These are phyloP conservation scores for Micoletzkya japonica DNA, from an alignment of 2,888 invertebrate genomes.

Conservation along the genomic window DNA sequence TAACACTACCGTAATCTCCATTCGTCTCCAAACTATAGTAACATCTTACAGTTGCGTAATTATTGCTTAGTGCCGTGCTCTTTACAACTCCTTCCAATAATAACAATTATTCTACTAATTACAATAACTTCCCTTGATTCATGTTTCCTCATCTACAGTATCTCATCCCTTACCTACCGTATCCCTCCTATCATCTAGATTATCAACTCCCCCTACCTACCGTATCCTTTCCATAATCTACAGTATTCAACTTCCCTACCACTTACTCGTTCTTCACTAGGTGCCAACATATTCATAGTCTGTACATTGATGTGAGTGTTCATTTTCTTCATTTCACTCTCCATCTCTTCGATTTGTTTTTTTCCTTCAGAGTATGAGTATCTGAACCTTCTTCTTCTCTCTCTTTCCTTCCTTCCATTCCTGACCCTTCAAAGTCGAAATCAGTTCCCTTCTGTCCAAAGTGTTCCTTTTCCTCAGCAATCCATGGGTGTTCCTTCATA, in stretches of 20 bases:
- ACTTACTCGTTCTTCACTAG: slow-evolving; percentile 38
- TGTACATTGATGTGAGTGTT: slow-evolving; percentile 72
- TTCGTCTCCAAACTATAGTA: too few relatives aligned
- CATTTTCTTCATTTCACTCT: slow-evolving; percentile 76
- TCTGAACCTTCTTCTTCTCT: slow-evolving; percentile 67
- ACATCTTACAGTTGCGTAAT: too few relatives aligned
- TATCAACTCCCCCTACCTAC: too few relatives aligned
- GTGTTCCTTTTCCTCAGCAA: slow-evolving; percentile 76
- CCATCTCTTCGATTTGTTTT: slow-evolving; percentile 66
- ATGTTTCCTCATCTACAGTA: too few relatives aligned
- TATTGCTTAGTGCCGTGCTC: neutral
- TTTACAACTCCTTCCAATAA: neutral
- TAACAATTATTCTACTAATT: too few relatives aligned
- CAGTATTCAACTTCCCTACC: neutral
- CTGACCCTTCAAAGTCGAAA: slow-evolving; percentile 66
- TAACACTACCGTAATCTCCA: too few relatives aligned
- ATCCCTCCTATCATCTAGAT: too few relatives aligned
- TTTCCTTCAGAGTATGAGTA: slow-evolving; percentile 20
- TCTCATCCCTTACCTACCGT: too few relatives aligned
- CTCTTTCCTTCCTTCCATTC: slow-evolving; percentile 63
- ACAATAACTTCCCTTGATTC: too few relatives aligned
- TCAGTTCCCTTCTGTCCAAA: slow-evolving; percentile 72
- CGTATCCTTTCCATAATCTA: too few relatives aligned
- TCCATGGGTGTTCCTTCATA: slow-evolving; percentile 75
- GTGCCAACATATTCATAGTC: slow-evolving; percentile 37